Base-by-base conservation (phyloP, 2,888 invertebrate genomes). In the Epinotia ramella region DNA sequence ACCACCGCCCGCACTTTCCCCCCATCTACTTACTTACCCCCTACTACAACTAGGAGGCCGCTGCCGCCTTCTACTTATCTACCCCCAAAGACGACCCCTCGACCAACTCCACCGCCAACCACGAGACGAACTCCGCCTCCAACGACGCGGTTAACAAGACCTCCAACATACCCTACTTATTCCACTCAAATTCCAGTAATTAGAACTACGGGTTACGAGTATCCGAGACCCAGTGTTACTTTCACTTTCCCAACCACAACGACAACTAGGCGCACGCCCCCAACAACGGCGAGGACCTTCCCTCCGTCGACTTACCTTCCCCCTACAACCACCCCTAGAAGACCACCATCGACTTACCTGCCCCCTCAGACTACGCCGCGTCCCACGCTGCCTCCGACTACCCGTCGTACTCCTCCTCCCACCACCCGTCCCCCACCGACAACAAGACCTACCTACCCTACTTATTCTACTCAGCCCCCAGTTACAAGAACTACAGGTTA, bases 401-500 rank as follows among this genome's bases (percentile, higher is more conserved):
- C 78, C 13, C 63, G 71, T 20, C 62, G 40, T 6, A 63, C 77
- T 4, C 78, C 79, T 28, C 78, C 79, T 1, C 83, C 74, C 74
- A 81, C 67, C 72, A 78, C 77, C 62, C 28, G 20, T 71, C 78
- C 73, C 2, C 77, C 76, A n/a, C 18, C 60, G 7, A 66, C 78
- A 62, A 69, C 73, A 12, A 76, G 69, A 28, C 44, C 68, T 57
- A 59, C 76, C 13, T 16, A 71, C 16, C 68, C 73, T 1, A 76
- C 74, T 40, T 75, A 76, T 24, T 72, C 70, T 49, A 64, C 77
- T 49, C n/a, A 2, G 73, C 70, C 53, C 68, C 73, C 79, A 11
- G 69, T 79, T 7, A 79, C 79, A 16, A 82, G 81, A 80, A 88
- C 87, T 1, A 88, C 88, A 40, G 88, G 88, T 0, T 89, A 89